Percentiles rank a stretch among this genome's conserved stretches.
phyloP scores from a whole-genome alignment of 2,113 vertebrate genomes.

The Bothrops jararaca region DNA sequence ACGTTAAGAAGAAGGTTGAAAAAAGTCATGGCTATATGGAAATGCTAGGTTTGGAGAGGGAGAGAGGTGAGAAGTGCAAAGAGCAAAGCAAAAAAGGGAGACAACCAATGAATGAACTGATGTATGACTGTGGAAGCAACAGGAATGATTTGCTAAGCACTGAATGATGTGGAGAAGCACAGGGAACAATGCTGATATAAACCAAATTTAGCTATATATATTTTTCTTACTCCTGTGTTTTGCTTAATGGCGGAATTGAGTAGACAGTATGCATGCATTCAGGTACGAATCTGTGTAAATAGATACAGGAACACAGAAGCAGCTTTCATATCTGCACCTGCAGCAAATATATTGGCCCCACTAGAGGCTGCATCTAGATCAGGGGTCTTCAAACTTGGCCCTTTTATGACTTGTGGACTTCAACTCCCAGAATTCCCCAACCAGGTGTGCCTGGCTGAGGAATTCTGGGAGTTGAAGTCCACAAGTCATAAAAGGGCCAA shows the following conservation, averaged over 20 bases:
- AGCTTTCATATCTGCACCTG: not conserved
- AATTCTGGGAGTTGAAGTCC: too few relatives aligned
- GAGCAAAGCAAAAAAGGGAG: not conserved
- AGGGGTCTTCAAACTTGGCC: too few relatives aligned
- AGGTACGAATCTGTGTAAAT: not conserved
- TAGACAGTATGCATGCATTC: not conserved
- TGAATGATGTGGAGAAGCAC: not conserved
- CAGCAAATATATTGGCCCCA: not conserved
- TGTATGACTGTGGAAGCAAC: not conserved
- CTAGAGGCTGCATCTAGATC: not conserved
- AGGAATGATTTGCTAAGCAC: not conserved
- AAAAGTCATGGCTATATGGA: not conserved
- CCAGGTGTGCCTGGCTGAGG: too few relatives aligned
- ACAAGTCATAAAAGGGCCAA: too few relatives aligned
- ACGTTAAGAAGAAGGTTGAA: not conserved
- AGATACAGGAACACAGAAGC: not conserved
- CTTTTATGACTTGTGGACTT: too few relatives aligned
- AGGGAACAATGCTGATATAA: not conserved
- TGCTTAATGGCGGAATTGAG: not conserved
- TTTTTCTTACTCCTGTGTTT: not conserved
- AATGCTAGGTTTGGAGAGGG: not conserved
- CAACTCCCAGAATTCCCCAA: too few relatives aligned
- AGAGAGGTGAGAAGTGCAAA: not conserved
- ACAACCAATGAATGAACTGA: not conserved
- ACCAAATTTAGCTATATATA: not conserved